Percentiles rank a stretch among this genome's conserved stretches.
phyloP scores from a whole-genome alignment of 2,797 vertebrate genomes.

The Gallinago stenura region DNA sequence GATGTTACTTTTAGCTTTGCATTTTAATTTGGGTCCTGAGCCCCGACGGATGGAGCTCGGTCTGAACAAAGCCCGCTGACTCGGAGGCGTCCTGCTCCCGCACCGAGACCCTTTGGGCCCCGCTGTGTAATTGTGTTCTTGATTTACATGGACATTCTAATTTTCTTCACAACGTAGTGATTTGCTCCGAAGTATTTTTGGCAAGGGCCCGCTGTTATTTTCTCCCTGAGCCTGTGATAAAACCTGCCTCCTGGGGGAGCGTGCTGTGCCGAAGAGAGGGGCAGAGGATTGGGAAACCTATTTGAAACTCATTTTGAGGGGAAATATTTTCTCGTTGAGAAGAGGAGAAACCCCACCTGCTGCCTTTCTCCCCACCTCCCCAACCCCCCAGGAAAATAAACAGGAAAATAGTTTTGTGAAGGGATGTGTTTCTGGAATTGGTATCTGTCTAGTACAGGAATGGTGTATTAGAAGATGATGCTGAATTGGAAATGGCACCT shows the following conservation, averaged over 20 bases:
- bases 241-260: not conserved
- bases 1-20: constrained; percentile 25
- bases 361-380: not conserved
- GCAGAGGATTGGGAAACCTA: not conserved
- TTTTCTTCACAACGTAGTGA: constrained; percentile 30
- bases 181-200: constrained; percentile 38
- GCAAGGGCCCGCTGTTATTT: constrained; percentile 30
- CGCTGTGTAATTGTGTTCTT: not conserved
- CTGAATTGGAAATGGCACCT: rapidly evolving
- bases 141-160: constrained; percentile 30
- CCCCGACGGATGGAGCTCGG: not conserved
- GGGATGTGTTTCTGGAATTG: not conserved
- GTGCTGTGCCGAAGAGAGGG: not conserved
- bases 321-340: not conserved
- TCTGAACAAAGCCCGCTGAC: not conserved
- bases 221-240: not conserved
- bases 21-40: constrained; percentile 36
- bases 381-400: not conserved
- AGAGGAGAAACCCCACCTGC: not conserved
- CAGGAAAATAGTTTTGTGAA: not conserved
- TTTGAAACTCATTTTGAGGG: not conserved
- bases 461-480: not conserved
- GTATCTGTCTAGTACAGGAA: not conserved
- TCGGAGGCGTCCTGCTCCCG: not conserved
- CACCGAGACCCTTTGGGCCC: not conserved